phyloP scores from a whole-genome alignment of 2,113 vertebrate species.

The Sylvietta virens region DNA sequence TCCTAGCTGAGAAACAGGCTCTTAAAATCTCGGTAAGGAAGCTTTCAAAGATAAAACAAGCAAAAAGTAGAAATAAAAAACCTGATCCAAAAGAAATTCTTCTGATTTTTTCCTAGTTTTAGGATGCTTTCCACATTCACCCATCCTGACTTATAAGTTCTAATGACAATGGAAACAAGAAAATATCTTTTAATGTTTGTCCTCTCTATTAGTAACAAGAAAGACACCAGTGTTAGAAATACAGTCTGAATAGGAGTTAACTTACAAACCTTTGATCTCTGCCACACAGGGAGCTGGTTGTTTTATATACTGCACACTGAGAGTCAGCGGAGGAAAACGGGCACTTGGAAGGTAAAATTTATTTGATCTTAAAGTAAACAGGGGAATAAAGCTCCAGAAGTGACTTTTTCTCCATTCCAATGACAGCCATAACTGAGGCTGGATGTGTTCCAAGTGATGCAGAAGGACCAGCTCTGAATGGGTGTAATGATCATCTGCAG shows the following conservation, averaged over 20 bases:
- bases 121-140: neutral
- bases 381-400: neutral
- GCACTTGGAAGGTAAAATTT: neutral
- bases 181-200: neutral
- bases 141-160: neutral
- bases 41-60: neutral
- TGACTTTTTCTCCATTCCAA: neutral
- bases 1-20: neutral
- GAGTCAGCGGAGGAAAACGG: neutral
- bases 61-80: neutral
- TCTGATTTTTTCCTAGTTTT: neutral
- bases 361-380: neutral
- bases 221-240: neutral
- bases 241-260: neutral
- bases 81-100: neutral
- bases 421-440: neutral
- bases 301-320: neutral
- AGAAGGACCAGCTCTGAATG: neutral
- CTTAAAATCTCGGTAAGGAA: neutral
- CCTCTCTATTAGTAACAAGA: neutral
- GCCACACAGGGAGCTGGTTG: neutral
- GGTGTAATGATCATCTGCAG: neutral
- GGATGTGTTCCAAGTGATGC: neutral
- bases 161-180: neutral
- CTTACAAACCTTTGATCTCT: neutral